Conservation (phyloP, 1,140 invertebrate genomes). For the Uloborus diversus region DNA sequence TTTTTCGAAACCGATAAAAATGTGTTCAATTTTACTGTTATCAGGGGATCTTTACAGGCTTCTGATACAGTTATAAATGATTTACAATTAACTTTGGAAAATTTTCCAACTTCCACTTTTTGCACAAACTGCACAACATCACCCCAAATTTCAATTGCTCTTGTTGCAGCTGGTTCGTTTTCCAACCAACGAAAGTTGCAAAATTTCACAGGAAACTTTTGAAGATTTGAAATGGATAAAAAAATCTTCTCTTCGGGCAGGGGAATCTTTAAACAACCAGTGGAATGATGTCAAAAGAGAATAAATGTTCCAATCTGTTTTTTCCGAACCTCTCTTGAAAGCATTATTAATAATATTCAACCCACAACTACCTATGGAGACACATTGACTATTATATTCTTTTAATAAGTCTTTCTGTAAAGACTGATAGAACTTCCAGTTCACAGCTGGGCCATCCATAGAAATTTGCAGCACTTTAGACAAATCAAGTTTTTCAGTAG, state of each 20-base stretch:
- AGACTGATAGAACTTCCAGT: slow-evolving; percentile 1
- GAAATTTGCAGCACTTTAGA: background rate
- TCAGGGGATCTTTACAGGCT: background rate
- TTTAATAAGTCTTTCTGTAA: background rate
- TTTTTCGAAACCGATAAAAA: background rate
- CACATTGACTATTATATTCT: background rate
- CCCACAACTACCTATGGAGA: background rate
- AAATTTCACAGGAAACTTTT: slow-evolving; percentile 6
- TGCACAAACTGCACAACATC: background rate
- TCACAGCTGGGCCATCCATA: slow-evolving; percentile 10
- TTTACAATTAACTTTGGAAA: background rate
- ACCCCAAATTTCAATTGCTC: slow-evolving; percentile 6
- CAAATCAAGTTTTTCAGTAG: background rate
- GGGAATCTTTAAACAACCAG: slow-evolving; percentile 6
- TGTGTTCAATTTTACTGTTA: background rate
- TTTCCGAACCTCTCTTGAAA: background rate
- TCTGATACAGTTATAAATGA: background rate
- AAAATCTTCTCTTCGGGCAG: slow-evolving; percentile 1
- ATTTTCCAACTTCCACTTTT: background rate
- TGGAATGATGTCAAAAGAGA: background rate
- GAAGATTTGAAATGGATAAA: background rate
- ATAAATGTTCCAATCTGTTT: slow-evolving; percentile 1
- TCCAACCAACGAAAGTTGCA: background rate
- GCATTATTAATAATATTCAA: slow-evolving; percentile 9
- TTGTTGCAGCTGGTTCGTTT: background rate